A percentile compares a stretch with the other conserved stretches of the same genome.
These are phyloP conservation scores for Cybosia mesomella DNA, from an alignment of 2,888 invertebrate species.

Conservation along the genomic window DNA sequence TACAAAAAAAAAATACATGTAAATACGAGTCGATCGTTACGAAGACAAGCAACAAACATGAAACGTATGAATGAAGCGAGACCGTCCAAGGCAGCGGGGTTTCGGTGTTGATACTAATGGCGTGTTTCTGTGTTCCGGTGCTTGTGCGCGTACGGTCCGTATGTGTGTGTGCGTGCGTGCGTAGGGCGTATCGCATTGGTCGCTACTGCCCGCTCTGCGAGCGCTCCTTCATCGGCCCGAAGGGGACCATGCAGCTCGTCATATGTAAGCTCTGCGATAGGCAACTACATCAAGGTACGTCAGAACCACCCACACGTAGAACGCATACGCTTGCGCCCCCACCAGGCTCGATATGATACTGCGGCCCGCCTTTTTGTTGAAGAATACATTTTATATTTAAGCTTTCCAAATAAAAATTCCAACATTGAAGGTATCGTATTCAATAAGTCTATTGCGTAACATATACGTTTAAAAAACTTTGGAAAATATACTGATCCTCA, in stretches of 20 bases:
- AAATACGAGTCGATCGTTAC: slow-evolving; percentile 18
- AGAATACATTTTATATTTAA: neutral
- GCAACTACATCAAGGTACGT: slow-evolving; percentile 87
- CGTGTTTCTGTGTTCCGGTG: slow-evolving; percentile 87
- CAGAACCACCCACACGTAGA: slow-evolving; percentile 64
- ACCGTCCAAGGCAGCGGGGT: slow-evolving; percentile 49
- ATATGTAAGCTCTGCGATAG: slow-evolving; percentile 87
- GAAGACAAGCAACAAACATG: slow-evolving; percentile 74
- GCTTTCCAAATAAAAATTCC: neutral
- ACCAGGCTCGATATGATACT: slow-evolving; percentile 22
- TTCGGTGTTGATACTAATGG: slow-evolving; percentile 79
- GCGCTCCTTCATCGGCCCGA: slow-evolving; percentile 90
- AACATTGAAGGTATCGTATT: neutral
- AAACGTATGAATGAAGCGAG: slow-evolving; percentile 55
- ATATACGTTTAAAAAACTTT: neutral
- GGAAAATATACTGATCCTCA: neutral
- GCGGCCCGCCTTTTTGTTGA: neutral
- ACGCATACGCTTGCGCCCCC: slow-evolving; percentile 50
- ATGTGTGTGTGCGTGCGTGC: slow-evolving; percentile 79
- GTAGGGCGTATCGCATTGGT: slow-evolving; percentile 91
- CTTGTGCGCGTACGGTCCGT: slow-evolving; percentile 81
- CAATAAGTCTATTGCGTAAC: neutral
- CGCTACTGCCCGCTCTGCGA: slow-evolving; percentile 91
- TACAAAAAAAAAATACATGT: neutral
- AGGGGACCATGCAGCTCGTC: slow-evolving; percentile 89